phyloP scores from a whole-genome alignment of 2,113 vertebrate genomes.

The Uria aalge region DNA sequence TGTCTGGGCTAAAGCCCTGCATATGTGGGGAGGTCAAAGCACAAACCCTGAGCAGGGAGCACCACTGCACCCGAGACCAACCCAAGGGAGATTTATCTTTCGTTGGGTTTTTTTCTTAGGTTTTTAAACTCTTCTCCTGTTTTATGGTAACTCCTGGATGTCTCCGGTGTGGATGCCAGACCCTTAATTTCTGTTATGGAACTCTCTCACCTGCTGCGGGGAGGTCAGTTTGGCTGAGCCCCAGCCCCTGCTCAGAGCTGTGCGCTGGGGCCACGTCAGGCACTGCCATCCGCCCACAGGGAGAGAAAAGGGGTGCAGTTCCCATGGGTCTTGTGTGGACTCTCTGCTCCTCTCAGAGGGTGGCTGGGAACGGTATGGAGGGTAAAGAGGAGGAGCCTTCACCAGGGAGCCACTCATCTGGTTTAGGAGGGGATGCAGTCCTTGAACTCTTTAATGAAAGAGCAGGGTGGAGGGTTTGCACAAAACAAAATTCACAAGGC shows the following conservation, averaged over 20 bases:
- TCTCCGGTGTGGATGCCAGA: neutral
- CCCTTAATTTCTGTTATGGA: neutral
- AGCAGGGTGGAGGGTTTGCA: neutral
- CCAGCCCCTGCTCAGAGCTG: neutral
- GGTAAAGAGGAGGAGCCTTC: neutral
- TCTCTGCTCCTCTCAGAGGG: neutral
- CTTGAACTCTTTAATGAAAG: neutral
- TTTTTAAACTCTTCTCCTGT: neutral
- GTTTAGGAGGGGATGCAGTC: neutral
- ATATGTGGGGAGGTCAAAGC: fast-evolving
- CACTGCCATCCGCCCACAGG: fast-evolving
- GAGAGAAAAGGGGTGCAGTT: neutral
- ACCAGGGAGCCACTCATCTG: neutral
- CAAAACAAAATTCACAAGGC: neutral
- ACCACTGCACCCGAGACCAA: fast-evolving
- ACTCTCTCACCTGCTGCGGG: neutral
- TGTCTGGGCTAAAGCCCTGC: neutral
- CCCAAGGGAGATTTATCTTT: neutral
- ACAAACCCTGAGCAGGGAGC: neutral
- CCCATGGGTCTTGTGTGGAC: neutral
- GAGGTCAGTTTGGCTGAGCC: neutral
- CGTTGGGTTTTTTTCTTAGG: neutral
- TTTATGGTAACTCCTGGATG: neutral
- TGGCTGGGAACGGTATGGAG: neutral
- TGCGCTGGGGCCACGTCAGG: fast-evolving